Evolutionary conservation across 1,140 invertebrate species (phyloP), one percentile per base, ranked within the genome.

Genomic region (Drosophila yakuba): DNA sequence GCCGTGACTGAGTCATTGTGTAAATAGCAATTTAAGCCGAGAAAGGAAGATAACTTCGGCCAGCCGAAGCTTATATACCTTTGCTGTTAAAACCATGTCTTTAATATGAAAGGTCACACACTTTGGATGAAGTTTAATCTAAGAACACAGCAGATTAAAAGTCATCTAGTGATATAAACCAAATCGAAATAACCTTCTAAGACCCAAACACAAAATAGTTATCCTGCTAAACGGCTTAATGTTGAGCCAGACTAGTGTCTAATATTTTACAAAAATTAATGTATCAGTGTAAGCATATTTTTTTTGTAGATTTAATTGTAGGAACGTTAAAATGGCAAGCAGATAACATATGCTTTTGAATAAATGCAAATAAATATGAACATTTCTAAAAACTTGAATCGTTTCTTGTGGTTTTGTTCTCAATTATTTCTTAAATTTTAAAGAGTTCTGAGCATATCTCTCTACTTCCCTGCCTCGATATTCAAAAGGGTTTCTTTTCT

Each of bases 111-210:
- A 32, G 32, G 7, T 32, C 32, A 7, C 32, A 32, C 32, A 32
- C 2, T 32, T 32, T 32, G 7, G 32, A 32, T 32, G 32, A 32
- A 32, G 32, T 32, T 32, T 32, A 32, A n/a, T 41, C 54, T 15
- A 28, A 12, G 23, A 23, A 36, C 8, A 12, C 14, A 12, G 8
- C 25, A 35, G 32, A 25, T 10, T 28, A 32, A 14, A 11, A 66
- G 63, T 78, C 74, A 55, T 74, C 74, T 75, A 86, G 74, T 88
- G 83, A 71, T 78, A 71, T 39, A 52, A 66, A 81, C 74, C 79
- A 74, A 81, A 81, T 51, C 38, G 54, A 48, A 50, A 47, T 14
- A 23, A 11, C 25, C 47, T 32, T 28, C 36, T n/a, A 23, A 48
- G 50, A 52, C 50, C 60, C 56, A 60, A 56, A 25, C 25, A 39